phyloP scores from a whole-genome alignment of 2,888 invertebrate species.

The Thalpophila matura region DNA sequence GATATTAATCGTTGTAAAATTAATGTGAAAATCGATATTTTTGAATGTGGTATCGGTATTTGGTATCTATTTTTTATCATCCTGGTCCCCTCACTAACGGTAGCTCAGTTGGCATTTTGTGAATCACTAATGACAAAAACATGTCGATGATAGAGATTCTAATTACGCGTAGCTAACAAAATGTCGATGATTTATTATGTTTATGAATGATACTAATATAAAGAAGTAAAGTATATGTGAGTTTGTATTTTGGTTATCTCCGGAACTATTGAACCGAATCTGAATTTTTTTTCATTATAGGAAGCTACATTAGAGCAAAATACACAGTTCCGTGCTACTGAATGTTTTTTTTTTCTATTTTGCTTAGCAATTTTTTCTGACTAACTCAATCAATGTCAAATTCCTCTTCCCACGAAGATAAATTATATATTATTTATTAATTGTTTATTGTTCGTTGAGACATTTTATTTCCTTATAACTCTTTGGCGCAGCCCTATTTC shows the following conservation, averaged over 20 bases:
- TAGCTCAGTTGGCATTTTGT: slow-evolving; percentile 43
- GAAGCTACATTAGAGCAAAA: too few species aligned
- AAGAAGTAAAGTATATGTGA: too few species aligned
- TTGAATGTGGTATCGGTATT: slow-evolving; percentile 42
- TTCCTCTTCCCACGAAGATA: too few species aligned
- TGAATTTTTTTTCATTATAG: too few species aligned
- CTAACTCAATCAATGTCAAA: slow-evolving; percentile 4
- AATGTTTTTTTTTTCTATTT: slow-evolving; percentile 14
- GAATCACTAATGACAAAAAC: slow-evolving; percentile 44
- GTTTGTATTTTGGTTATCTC: too few species aligned
- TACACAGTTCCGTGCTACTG: too few species aligned
- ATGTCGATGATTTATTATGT: slow-evolving; percentile 26
- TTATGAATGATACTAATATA: slow-evolving; percentile 27
- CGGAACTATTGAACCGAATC: too few species aligned
- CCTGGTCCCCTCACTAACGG: slow-evolving; percentile 40
- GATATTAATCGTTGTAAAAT: slow-evolving; percentile 49
- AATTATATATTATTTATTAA: neutral
- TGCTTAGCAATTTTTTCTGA: slow-evolving; percentile 22
- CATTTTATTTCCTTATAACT: neutral
- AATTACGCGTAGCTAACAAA: slow-evolving; percentile 32
- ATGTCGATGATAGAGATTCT: slow-evolving; percentile 42
- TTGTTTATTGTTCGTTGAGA: neutral
- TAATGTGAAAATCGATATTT: slow-evolving; percentile 55
- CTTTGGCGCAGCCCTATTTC: neutral
- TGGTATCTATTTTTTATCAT: slow-evolving; percentile 47